Evolutionary conservation across 2,888 invertebrate genomes (phyloP).

Genomic region (Sinohyriopsis cumingii): DNA sequence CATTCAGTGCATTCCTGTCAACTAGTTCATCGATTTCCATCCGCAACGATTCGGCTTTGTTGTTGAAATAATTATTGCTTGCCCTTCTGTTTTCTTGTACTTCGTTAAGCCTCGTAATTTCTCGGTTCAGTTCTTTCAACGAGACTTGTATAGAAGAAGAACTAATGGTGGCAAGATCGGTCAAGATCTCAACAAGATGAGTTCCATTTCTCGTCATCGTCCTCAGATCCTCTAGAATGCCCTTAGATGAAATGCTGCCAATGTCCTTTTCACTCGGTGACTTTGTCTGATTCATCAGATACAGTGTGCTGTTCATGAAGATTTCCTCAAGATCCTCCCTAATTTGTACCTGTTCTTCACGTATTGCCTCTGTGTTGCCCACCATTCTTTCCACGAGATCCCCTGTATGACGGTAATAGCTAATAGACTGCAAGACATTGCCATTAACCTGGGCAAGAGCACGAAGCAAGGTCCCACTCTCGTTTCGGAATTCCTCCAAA

Average conservation of each 20-base stretch:
- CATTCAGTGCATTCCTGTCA: slow-evolving; percentile 25
- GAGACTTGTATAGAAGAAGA: slow-evolving; percentile 44
- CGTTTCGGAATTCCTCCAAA: slow-evolving; percentile 29
- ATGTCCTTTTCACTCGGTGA: background rate
- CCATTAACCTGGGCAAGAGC: slow-evolving; percentile 49
- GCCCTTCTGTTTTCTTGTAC: slow-evolving; percentile 11
- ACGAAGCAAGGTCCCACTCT: slow-evolving; percentile 36
- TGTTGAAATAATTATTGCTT: slow-evolving; percentile 1
- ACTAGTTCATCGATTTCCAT: slow-evolving; percentile 32
- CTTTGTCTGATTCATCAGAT: slow-evolving; percentile 24
- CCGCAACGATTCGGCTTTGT: slow-evolving; percentile 12
- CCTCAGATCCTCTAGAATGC: slow-evolving; percentile 27
- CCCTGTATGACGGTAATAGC: slow-evolving; percentile 51
- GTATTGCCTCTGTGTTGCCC: slow-evolving; percentile 51
- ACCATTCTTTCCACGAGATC: slow-evolving; percentile 51
- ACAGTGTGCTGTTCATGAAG: slow-evolving; percentile 28
- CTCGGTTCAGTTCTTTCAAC: slow-evolving; percentile 43
- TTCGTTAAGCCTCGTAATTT: slow-evolving; percentile 44
- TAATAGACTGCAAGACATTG: slow-evolving; percentile 53
- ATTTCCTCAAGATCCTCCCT: slow-evolving; percentile 41
- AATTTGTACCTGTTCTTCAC: slow-evolving; percentile 46
- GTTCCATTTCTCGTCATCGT: slow-evolving; percentile 40
- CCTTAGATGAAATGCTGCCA: slow-evolving; percentile 30
- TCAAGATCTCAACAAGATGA: slow-evolving; percentile 42
- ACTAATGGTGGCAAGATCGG: slow-evolving; percentile 52